These are phyloP conservation scores for Trissoscelio sp. DNA, from an alignment of 2,888 invertebrate species.

Conservation along the genomic window DNA sequence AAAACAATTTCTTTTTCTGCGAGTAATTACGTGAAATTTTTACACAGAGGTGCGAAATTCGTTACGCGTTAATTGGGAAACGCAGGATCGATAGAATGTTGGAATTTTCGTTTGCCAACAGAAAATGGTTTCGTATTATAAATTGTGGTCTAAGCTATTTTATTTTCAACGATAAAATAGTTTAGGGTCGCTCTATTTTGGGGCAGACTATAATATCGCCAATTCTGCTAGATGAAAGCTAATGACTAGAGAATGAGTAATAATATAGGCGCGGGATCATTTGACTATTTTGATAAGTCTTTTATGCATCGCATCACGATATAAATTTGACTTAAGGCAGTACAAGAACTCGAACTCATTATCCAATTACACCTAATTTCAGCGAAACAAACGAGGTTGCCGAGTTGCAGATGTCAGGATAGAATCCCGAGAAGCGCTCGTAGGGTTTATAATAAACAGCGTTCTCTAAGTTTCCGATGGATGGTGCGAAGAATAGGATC, in stretches of 20 bases:
- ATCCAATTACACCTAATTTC: slow-evolving; percentile 81
- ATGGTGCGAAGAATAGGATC: slow-evolving; percentile 66
- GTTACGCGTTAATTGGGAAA: neutral
- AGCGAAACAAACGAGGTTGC: slow-evolving; percentile 80
- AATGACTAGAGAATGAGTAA: slow-evolving; percentile 49
- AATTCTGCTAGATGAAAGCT: slow-evolving; percentile 15
- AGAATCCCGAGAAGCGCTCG: slow-evolving; percentile 67
- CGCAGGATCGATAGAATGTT: no score
- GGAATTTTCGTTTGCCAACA: no score
- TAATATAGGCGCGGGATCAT: slow-evolving; percentile 52
- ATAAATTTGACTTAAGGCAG: slow-evolving; percentile 54
- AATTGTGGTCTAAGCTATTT: no score
- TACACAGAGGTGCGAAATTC: neutral
- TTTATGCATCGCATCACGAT: slow-evolving; percentile 51
- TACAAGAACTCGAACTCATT: slow-evolving; percentile 70
- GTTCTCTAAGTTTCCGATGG: slow-evolving; percentile 51
- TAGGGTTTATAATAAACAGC: slow-evolving; percentile 73
- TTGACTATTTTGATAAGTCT: slow-evolving; percentile 68
- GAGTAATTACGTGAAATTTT: neutral
- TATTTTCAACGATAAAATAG: no score
- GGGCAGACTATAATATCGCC: neutral
- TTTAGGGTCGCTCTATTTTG: neutral
- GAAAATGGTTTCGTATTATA: no score
- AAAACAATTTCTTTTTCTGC: neutral
- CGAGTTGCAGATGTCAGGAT: slow-evolving; percentile 81